Percentiles rank a stretch among this genome's conserved stretches.
Conservation (phyloP, 2,113 vertebrate species). For the Festucalex cinctus region DNA sequence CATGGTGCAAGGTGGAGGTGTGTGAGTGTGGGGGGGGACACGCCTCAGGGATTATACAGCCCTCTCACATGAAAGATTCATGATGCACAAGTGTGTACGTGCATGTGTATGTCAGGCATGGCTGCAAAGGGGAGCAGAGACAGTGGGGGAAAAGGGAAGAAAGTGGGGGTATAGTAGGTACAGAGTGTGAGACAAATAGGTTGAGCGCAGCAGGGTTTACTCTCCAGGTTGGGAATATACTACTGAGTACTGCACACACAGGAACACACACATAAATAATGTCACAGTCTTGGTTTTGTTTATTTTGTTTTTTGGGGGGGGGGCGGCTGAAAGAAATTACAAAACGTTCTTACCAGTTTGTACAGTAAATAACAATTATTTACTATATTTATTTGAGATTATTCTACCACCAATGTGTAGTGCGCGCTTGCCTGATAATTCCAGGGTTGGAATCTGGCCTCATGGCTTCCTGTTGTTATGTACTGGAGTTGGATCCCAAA, state of each 20-base stretch:
- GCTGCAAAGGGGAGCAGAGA: slow-evolving; percentile 63
- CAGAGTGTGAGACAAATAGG: slow-evolving; percentile 68
- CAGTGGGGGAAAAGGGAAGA: slow-evolving; percentile 46
- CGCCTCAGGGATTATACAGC: slow-evolving; percentile 78
- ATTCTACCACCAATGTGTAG: neutral
- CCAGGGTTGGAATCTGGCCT: neutral
- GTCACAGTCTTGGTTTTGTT: slow-evolving; percentile 46
- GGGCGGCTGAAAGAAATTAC: slow-evolving; percentile 10
- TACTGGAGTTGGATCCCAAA: too few relatives aligned
- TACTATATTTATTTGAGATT: neutral
- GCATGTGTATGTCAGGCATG: slow-evolving; percentile 38
- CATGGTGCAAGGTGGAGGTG: slow-evolving; percentile 64
- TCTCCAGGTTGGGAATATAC: slow-evolving; percentile 58
- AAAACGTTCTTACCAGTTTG: neutral
- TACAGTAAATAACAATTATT: too few relatives aligned
- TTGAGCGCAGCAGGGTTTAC: slow-evolving; percentile 54
- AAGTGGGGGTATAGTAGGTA: slow-evolving; percentile 35
- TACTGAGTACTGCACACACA: slow-evolving; percentile 32
- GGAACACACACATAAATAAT: slow-evolving; percentile 17
- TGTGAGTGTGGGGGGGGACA: slow-evolving; percentile 60
- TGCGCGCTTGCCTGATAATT: neutral
- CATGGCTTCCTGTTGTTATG: too few relatives aligned
- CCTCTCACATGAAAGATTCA: slow-evolving; percentile 77
- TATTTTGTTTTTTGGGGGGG: neutral
- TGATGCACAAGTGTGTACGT: slow-evolving; percentile 61